Conservation (phyloP, 1,140 invertebrate species). For the Aphaenogaster ashmeadi region DNA sequence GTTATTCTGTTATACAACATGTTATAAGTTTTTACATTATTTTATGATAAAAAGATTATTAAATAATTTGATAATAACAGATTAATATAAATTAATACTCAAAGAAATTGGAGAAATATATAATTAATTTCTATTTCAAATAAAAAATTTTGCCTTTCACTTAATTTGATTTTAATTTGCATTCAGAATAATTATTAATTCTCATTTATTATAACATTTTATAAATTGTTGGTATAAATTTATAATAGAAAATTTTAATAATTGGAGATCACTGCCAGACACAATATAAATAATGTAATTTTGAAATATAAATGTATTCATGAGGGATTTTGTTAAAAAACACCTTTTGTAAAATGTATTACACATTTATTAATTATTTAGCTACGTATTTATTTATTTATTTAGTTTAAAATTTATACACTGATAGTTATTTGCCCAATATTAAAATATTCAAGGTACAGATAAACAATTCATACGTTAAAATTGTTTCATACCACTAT, state of each 20-base stretch:
- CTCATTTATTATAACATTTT: neutral
- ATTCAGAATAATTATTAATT: neutral
- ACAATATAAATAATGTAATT: neutral
- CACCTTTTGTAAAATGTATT: slow-evolving; percentile 1
- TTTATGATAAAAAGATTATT: neutral
- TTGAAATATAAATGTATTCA: neutral
- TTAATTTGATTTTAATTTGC: neutral
- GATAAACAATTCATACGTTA: slow-evolving; percentile 1
- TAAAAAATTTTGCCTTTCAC: neutral
- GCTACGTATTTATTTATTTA: neutral
- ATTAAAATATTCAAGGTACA: slow-evolving; percentile 14
- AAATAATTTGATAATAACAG: neutral
- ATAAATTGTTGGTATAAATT: neutral
- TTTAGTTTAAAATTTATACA: neutral
- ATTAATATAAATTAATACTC: neutral
- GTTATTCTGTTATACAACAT: neutral
- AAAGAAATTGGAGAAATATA: neutral
- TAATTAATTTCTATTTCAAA: neutral
- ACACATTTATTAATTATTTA: slow-evolving; percentile 14
- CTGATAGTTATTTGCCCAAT: neutral
- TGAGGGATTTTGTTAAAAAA: neutral
- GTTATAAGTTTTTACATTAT: neutral
- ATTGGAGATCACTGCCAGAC: neutral
- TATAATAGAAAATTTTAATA: slow-evolving; percentile 11
- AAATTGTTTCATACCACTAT: slow-evolving; percentile 3